Base-by-base conservation (phyloP, 2,797 vertebrate species). In the Amniataba percoides region DNA sequence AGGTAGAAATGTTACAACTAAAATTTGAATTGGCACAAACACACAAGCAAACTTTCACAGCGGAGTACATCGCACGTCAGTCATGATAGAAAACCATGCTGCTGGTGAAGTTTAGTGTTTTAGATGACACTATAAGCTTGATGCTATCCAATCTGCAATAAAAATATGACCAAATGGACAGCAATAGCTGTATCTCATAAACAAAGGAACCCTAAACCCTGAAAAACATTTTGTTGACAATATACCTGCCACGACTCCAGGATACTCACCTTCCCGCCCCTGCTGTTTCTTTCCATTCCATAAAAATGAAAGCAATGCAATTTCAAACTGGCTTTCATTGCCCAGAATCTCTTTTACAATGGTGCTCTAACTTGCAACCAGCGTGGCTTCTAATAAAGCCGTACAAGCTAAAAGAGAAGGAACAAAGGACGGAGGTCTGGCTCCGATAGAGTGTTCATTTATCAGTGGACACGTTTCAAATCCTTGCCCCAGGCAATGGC, bases 381-480 rank as follows among this genome's bases (percentile, higher is more conserved):
- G 78, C 66, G 23, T 34, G 79, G 73, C 74, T 65, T 82, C 89
- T 92, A 90, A 92, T 92, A 88, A 92, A 93, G 91, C 81, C 8
- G 3, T 88, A 67, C 68, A 43, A 87, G 87, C 82, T 81, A 65
- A 83, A 78, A 85, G 60, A 62, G 63, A 73, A 49, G 77, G 78
- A 88, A 89, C 83, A 90, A 86, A 88, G 84, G 78, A 85, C 21
- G 27, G 78, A 48, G 64, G 87, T 80, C 75, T 78, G 79, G 81
- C 79, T 77, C 34, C 12, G 83, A 78, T 56, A 11, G 78, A 78
- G 75, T 39, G 87, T 82, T 92, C 88, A 93, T 94, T 94, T 94
- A 94, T 93, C 92, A 93, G 72, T 63, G 85, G 90, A 83, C 89
- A 78, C 49, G 36, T 92, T 93, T 89, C 79, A 89, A 92, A 93